Evolutionary conservation across 2,888 invertebrate genomes (phyloP).

Genomic region (Hyles lineata): DNA sequence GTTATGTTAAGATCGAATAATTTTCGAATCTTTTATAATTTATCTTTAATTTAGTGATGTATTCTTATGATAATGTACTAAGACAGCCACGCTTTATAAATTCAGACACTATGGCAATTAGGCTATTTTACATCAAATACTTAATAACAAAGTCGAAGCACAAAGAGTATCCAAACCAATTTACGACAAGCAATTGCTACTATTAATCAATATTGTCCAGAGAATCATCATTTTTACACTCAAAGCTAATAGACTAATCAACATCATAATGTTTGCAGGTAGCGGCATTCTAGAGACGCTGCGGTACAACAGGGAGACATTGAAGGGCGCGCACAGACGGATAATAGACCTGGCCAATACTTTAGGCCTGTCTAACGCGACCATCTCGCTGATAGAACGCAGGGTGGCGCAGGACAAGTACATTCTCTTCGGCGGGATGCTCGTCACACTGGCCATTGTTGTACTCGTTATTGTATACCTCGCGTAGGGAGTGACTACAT

Average conservation of each 20-base stretch:
- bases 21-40: too few relatives aligned
- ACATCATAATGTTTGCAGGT: conserved; percentile 75
- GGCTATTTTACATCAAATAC: too few relatives aligned
- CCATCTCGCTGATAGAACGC: conserved; percentile 96
- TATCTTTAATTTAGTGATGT: too few relatives aligned
- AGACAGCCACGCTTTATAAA: too few relatives aligned
- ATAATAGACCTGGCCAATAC: conserved; percentile 96
- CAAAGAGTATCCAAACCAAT: too few relatives aligned
- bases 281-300: conserved; percentile 91
- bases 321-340: conserved; percentile 94
- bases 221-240: neutral
- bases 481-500: conserved; percentile 56
- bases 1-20: too few relatives aligned
- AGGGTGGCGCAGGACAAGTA: conserved; percentile 95
- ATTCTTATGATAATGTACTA: too few relatives aligned
- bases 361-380: conserved; percentile 96
- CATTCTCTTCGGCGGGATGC: conserved; percentile 94
- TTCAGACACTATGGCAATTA: too few relatives aligned
- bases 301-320: conserved; percentile 91
- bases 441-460: conserved; percentile 92
- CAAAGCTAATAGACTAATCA: neutral
- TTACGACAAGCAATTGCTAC: neutral
- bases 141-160: too few relatives aligned
- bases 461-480: conserved; percentile 90
- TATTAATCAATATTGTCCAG: neutral